A percentile compares a stretch with the other conserved stretches of the same genome.
phyloP scores from a whole-genome alignment of 2,888 invertebrate species.

The Alviniconcha strummeri region DNA sequence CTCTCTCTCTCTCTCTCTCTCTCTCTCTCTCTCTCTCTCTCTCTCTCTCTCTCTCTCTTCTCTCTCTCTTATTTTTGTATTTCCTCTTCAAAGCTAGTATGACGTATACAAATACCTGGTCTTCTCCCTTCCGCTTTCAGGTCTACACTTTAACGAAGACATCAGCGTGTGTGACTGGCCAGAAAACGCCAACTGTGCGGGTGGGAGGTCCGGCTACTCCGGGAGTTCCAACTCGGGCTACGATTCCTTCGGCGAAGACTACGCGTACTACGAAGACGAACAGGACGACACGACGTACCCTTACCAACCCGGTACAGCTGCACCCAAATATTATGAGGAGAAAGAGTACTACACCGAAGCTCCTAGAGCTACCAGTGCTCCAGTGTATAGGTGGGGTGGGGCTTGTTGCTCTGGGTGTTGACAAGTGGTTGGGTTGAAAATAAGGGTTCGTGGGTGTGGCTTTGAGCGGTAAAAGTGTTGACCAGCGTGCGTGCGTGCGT shows the following conservation, averaged over 20 bases:
- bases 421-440: too few relatives aligned
- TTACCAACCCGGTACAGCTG: neutral
- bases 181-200: slow-evolving; percentile 9
- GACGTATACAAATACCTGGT: too few relatives aligned
- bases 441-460: too few relatives aligned
- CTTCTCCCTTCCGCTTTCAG: neutral
- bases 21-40: too few relatives aligned
- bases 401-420: too few relatives aligned
- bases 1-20: too few relatives aligned
- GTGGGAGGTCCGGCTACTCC: neutral
- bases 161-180: slow-evolving; percentile 33
- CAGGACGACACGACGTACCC: neutral
- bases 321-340: slow-evolving; percentile 1
- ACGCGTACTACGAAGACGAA: neutral
- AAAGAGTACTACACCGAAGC: slow-evolving; percentile 17
- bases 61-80: too few relatives aligned
- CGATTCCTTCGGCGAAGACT: neutral
- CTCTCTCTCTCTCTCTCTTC: too few relatives aligned
- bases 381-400: slow-evolving; percentile 9
- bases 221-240: neutral
- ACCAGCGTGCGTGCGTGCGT: neutral
- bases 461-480: neutral
- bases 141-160: slow-evolving; percentile 27
- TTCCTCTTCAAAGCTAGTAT: too few relatives aligned
- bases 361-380: neutral